These are phyloP conservation scores for Reticulitermes lucifugus DNA, from an alignment of 2,888 invertebrate species.

Conservation along the genomic window DNA sequence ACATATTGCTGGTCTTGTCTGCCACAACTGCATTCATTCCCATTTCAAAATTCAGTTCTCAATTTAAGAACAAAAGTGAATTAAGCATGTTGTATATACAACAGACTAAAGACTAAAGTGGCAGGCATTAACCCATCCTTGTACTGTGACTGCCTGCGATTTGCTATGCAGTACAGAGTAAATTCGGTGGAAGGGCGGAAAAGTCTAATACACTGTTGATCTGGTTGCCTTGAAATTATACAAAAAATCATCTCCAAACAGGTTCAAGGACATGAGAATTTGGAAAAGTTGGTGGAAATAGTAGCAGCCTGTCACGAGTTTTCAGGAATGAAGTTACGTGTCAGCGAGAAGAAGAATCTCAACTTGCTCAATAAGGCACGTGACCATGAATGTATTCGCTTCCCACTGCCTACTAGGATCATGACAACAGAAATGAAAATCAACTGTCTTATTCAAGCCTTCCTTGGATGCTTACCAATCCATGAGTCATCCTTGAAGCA, in stretches of 20 bases:
- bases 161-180: no score
- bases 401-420: constrained; percentile 78
- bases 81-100: no score
- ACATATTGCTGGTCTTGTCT: no score
- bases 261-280: constrained; percentile 69
- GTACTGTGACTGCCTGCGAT: no score
- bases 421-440: constrained; percentile 79
- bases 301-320: constrained; percentile 76
- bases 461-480: constrained; percentile 76
- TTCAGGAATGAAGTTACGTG: constrained; percentile 74
- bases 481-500: constrained; percentile 76
- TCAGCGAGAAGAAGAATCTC: constrained; percentile 75
- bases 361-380: constrained; percentile 77
- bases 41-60: no score
- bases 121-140: no score
- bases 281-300: constrained; percentile 68
- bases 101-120: no score
- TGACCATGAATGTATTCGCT: constrained; percentile 70
- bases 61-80: no score
- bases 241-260: background rate
- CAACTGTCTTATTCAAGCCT: constrained; percentile 81
- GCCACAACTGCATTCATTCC: no score
- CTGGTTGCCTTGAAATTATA: no score
- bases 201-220: no score
- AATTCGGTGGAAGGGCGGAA: no score